phyloP scores from a whole-genome alignment of 2,113 vertebrate species.

The Ramphastos sulfuratus region DNA sequence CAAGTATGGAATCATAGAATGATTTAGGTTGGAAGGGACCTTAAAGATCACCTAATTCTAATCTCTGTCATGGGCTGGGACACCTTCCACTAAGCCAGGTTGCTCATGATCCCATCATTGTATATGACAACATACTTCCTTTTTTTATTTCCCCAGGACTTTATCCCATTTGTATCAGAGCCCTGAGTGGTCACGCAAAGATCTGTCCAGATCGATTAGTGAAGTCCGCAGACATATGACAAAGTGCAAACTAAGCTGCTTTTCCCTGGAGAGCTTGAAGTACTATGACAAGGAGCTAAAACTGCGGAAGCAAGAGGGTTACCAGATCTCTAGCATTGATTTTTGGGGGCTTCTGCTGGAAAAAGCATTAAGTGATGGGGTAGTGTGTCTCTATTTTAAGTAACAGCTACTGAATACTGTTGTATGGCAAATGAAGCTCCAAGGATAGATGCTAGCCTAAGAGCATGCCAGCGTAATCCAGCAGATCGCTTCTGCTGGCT shows the following conservation, averaged over 20 bases:
- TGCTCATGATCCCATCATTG: no score
- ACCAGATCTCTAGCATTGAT: conserved; percentile 68
- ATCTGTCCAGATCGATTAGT: conserved; percentile 60
- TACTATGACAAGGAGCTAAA: conserved; percentile 68
- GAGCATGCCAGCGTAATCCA: neutral
- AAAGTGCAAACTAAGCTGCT: conserved; percentile 73
- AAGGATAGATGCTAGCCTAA: neutral
- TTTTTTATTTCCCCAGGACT: conserved; percentile 72
- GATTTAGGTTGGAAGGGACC: no score
- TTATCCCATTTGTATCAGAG: conserved; percentile 79
- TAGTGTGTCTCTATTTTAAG: neutral
- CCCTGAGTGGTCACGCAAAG: conserved; percentile 78
- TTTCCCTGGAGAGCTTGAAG: conserved; percentile 64
- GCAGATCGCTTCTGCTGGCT: neutral
- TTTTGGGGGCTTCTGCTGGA: conserved; percentile 80
- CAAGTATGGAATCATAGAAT: no score
- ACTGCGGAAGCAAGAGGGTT: conserved; percentile 60
- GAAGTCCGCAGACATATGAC: conserved; percentile 74
- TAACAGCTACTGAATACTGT: neutral
- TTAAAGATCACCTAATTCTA: no score
- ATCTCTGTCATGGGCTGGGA: no score
- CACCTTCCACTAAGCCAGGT: no score
- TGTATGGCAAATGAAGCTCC: neutral
- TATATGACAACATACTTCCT: neutral
- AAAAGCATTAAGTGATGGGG: conserved; percentile 58